Base-by-base conservation (phyloP, 2,888 invertebrate species). In the Agonopterix heracliana region DNA sequence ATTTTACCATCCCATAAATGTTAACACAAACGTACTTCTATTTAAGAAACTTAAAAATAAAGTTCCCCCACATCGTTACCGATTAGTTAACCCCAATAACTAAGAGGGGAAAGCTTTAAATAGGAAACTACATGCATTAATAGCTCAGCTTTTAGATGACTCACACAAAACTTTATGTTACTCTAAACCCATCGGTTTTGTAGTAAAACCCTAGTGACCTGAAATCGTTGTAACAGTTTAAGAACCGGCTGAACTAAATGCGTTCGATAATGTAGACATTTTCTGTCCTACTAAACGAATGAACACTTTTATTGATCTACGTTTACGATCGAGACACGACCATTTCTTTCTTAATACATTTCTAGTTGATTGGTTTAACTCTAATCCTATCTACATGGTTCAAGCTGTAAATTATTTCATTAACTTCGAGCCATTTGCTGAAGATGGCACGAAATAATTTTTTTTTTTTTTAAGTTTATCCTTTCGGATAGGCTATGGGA, bases 161-260 rank as follows among this genome's bases (percentile, higher is more conserved):
- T 66, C 63, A 68, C 48, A 49, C 52, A 46, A 38, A 38, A 10
- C n/a, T 38, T 38, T 38, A 49, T 43, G 53, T 55, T 53, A 52
- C 44, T 54, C 57, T 53, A 51, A 46, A 53, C 57, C 50, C 49
- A 51, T 55, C 47, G 49, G 53, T 55, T 43, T 54, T 47, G 51
- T 48, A 50, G 63, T 62, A 60, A 55, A 71, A 74, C 62, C 67
- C 71, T 59, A 73, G 67, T 80, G 71, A 76, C 77, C 78, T 63
- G 61, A 57, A 68, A 74, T 64, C 60, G 59, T 71, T 63, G 63
- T 66, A 70, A 64, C 62, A 63, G 64, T 73, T 63, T 10, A n/a
- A 63, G 55, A 81, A 80, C 78, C 71, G 69, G 78, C 68, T 63
- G 47, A 51, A 13, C 47, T 34, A 14, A 47, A 48, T 60, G 64